Percentiles rank a stretch among this genome's conserved stretches.
Conservation (phyloP, 2,797 vertebrate species). For the Manis pentadactyla region DNA sequence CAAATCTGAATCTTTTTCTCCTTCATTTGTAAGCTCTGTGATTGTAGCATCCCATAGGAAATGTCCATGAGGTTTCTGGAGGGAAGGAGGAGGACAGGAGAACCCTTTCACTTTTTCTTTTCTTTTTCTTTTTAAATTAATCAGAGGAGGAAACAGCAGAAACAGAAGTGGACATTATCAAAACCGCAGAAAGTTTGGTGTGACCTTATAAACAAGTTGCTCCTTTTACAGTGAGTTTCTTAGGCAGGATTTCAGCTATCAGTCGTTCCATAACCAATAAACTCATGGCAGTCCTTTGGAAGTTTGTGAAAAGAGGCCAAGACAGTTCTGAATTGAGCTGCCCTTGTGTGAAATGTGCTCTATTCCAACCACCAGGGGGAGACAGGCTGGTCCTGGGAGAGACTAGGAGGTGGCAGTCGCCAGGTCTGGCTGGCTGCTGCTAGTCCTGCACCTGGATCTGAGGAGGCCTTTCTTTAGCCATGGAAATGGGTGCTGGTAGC, state of each 20-base stretch:
- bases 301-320: neutral
- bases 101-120: neutral
- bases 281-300: neutral
- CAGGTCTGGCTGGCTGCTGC: neutral
- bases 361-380: conserved; percentile 33
- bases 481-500: neutral
- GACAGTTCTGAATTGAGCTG: neutral
- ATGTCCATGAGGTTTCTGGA: neutral
- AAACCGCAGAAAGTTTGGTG: neutral
- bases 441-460: too few relatives aligned
- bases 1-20: neutral
- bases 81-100: neutral
- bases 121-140: neutral
- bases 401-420: rapidly evolving
- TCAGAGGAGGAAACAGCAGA: conserved; percentile 5
- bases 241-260: neutral
- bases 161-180: neutral
- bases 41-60: neutral
- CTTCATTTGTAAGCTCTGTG: neutral
- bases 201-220: neutral
- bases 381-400: neutral
- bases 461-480: neutral
- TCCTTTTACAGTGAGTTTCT: neutral
- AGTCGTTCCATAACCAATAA: neutral
- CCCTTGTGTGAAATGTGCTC: neutral